phyloP scores from a whole-genome alignment of 2,797 vertebrate species.

The Podarcis lilfordi region DNA sequence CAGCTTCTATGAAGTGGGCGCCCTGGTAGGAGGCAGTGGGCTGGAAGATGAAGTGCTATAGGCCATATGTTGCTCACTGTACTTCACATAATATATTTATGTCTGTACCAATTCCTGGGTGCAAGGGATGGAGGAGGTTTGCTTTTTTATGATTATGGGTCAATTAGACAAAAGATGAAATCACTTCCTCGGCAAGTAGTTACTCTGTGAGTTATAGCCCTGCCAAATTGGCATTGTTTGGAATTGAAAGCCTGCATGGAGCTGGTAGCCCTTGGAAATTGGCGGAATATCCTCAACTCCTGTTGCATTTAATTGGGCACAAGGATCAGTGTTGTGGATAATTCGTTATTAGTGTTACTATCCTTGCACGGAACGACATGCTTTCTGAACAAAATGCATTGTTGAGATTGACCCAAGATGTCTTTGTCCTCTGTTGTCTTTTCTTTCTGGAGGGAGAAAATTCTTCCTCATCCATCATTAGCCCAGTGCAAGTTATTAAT shows the following conservation, averaged over 20 bases:
- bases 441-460: not conserved
- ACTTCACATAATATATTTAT: not conserved
- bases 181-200: not conserved
- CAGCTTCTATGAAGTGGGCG: not conserved
- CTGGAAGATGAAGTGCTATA: not conserved
- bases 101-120: not conserved
- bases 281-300: not conserved
- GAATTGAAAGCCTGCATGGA: not conserved
- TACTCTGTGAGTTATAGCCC: not conserved
- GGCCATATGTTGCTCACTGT: not conserved
- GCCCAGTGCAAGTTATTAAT: conserved; percentile 29
- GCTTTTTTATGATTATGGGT: not conserved
- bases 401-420: not conserved
- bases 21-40: not conserved
- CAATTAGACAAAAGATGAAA: not conserved
- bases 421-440: not conserved
- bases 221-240: fast-evolving
- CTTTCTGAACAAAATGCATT: not conserved
- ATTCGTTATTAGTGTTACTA: not conserved
- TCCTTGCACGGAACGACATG: fast-evolving
- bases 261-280: fast-evolving
- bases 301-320: fast-evolving
- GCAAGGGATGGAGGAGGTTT: not conserved
- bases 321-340: not conserved
- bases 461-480: not conserved